phyloP scores from a whole-genome alignment of 2,888 invertebrate species.

The Conomelus anceps region DNA sequence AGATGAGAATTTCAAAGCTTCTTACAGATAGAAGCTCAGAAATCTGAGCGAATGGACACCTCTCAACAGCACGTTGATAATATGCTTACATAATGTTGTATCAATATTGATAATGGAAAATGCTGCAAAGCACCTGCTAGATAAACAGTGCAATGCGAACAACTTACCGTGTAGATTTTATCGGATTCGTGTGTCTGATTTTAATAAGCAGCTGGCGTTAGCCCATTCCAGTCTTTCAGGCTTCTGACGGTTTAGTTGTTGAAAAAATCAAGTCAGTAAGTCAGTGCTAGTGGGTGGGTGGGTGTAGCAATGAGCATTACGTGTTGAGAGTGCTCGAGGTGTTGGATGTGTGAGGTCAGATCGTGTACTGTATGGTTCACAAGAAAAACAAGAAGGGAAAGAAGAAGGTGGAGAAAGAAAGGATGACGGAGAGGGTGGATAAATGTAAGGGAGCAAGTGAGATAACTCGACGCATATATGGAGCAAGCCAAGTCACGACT shows the following conservation, averaged over 20 bases:
- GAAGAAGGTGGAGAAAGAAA: not conserved
- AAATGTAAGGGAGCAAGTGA: not conserved
- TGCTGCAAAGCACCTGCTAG: not conserved
- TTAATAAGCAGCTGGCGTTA: not conserved
- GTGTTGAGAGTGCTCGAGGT: not conserved
- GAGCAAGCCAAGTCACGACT: not conserved
- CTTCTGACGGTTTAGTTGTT: not conserved
- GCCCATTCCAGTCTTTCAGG: not conserved
- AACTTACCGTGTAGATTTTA: not conserved
- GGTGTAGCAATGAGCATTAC: not conserved
- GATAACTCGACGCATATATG: not conserved
- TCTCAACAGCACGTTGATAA: not conserved
- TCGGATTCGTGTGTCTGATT: not conserved
- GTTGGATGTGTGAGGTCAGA: not conserved
- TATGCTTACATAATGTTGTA: not conserved
- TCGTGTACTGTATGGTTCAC: not conserved
- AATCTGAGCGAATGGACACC: not conserved
- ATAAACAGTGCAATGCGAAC: not conserved
- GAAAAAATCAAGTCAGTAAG: not conserved
- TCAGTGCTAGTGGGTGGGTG: not conserved
- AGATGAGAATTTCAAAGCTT: too few relatives aligned
- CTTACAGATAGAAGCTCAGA: too few relatives aligned
- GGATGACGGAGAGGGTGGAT: not conserved
- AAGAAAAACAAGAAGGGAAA: not conserved
- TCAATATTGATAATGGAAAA: not conserved